Conservation (phyloP, 2,113 vertebrate genomes). For the Balaeniceps rex region DNA sequence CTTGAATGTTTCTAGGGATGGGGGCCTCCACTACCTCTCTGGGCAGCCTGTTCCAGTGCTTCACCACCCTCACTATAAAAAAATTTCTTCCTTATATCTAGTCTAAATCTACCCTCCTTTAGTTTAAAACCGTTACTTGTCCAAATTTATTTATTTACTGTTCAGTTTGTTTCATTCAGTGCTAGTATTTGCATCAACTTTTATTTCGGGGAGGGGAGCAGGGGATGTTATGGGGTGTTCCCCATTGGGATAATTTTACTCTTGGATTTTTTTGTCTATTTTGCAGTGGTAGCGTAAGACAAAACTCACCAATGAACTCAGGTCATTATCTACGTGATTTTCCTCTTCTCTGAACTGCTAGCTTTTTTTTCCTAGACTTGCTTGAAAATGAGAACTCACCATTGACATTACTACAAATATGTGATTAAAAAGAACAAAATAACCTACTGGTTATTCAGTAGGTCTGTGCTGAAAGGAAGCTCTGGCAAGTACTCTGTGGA, state of each 20-base stretch:
- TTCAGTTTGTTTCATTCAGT: background rate
- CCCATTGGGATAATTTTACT: background rate
- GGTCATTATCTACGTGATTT: background rate
- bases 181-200: background rate
- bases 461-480: background rate
- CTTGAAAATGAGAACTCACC: background rate
- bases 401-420: background rate
- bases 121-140: too few species aligned
- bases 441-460: background rate
- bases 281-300: background rate
- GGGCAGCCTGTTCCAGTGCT: too few species aligned
- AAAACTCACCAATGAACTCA: background rate
- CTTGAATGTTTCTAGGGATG: too few species aligned
- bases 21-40: too few species aligned
- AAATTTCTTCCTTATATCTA: too few species aligned
- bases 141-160: background rate
- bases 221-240: background rate
- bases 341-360: background rate
- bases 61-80: too few species aligned
- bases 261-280: background rate
- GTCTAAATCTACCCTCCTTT: too few species aligned
- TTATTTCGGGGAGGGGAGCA: background rate
- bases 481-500: background rate
- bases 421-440: background rate
- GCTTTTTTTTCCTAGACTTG: background rate